Evolutionary conservation across 2,888 invertebrate genomes (phyloP), one percentile per base, ranked within the genome.

Genomic region (Adela reaumurella): DNA sequence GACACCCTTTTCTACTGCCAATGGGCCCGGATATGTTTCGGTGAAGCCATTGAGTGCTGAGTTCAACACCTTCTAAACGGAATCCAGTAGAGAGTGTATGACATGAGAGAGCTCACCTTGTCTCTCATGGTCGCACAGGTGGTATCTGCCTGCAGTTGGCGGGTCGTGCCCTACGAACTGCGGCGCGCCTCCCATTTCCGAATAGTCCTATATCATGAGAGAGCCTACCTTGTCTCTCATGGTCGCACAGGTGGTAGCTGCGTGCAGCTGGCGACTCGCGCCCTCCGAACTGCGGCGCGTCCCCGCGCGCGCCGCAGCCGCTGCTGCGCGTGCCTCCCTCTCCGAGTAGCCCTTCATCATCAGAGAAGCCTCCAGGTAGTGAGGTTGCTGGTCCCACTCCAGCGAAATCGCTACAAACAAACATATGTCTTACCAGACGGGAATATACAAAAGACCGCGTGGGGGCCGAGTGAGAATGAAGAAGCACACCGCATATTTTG

Each of bases 341-440:
- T 70, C 74, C 53, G 68, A 70, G 74, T 80, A 80, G 50, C 80
- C 89, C 86, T 82, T 89, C 89, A 87, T 90, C 90, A 87, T 90
- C 91, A 88, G 90, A 88, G 90, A 91, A 89, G 83, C 90, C 87
- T 87, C 87, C 84, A 78, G 77, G 79, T 80, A 80, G 70, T 80
- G 80, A 79, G 80, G 80, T 67, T 78, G 80, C 70, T 78, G 69
- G 74, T 79, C 79, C 80, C 80, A 80, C 76, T 80, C 80, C 80
- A 80, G 76, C 68, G 80, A 79, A 73, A 80, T 80, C 78, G 80
- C 79, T 80, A 65, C 43, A 49, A 48, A 49, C 47, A 35, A 35
- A 35, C 35, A 35, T 14, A 35, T 14, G 6, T 11, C 11, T 35
- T 35, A 35, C 35, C 24, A 8, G 8, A 24, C 8, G 8, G 8